phyloP scores from a whole-genome alignment of 2,797 vertebrate genomes.

The Catharus ustulatus region DNA sequence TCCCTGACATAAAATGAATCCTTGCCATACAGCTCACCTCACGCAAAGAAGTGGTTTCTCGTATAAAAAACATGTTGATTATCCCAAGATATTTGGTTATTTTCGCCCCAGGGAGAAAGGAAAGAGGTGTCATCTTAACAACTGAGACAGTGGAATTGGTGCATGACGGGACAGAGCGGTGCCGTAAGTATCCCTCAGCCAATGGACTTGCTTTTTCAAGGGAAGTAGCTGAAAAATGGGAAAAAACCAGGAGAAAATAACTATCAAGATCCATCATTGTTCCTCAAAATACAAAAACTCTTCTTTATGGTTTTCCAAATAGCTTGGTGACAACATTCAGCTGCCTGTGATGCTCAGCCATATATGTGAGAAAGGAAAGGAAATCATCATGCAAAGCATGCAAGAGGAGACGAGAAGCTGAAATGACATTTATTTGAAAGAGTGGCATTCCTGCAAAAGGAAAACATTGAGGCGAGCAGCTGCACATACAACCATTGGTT shows the following conservation, averaged over 20 bases:
- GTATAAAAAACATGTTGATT: slow-evolving; percentile 99
- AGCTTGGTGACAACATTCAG: slow-evolving; percentile 83
- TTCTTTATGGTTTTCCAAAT: slow-evolving; percentile 75
- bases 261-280: background rate
- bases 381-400: slow-evolving; percentile 81
- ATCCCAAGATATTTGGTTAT: slow-evolving; percentile 97
- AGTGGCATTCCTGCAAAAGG: slow-evolving; percentile 84
- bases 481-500: slow-evolving; percentile 75
- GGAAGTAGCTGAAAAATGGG: slow-evolving; percentile 83
- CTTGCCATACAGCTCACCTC: slow-evolving; percentile 81
- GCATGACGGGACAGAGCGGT: slow-evolving; percentile 83
- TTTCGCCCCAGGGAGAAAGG: slow-evolving; percentile 93
- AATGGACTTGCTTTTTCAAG: slow-evolving; percentile 90
- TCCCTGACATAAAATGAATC: background rate
- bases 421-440: slow-evolving; percentile 67
- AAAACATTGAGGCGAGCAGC: slow-evolving; percentile 77
- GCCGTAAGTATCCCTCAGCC: slow-evolving; percentile 86
- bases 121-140: slow-evolving; percentile 98
- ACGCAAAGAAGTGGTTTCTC: slow-evolving; percentile 95
- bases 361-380: slow-evolving; percentile 75
- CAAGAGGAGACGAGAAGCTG: slow-evolving; percentile 75
- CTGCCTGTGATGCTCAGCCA: slow-evolving; percentile 83
- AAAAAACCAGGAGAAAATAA: slow-evolving; percentile 46
- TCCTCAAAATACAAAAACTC: slow-evolving; percentile 62
- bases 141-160: slow-evolving; percentile 85